Evolutionary conservation across 2,888 invertebrate species (phyloP).

Genomic region (Phyto melanocephala): DNA sequence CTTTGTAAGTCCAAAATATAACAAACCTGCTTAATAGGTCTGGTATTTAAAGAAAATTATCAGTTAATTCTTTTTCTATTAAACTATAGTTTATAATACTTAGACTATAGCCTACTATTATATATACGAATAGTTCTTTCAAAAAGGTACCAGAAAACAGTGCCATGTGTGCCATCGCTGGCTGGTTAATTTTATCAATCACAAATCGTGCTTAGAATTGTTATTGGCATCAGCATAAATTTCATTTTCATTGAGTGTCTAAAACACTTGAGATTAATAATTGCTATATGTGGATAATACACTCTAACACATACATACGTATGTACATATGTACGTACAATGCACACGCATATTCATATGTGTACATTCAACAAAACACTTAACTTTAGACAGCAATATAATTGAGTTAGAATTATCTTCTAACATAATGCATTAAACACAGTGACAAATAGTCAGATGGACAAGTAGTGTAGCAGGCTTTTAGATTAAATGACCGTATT

Average conservation of each 20-base stretch:
- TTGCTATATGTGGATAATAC: conserved; percentile 1
- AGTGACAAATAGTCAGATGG: not conserved
- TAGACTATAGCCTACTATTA: too few species aligned
- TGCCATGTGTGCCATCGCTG: too few species aligned
- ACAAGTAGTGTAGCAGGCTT: too few species aligned
- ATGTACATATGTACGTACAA: not conserved
- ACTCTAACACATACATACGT: not conserved
- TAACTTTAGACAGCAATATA: not conserved
- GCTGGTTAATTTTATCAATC: not conserved
- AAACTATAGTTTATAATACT: too few species aligned
- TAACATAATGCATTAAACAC: not conserved
- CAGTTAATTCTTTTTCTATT: too few species aligned
- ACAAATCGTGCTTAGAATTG: conserved; percentile 34
- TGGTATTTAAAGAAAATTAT: too few species aligned
- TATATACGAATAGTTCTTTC: too few species aligned
- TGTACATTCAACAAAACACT: not conserved
- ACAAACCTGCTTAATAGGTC: too few species aligned
- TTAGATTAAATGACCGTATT: too few species aligned
- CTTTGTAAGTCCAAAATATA: too few species aligned
- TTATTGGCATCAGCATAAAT: conserved; percentile 51
- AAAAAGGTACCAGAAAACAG: too few species aligned
- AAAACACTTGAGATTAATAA: conserved; percentile 51
- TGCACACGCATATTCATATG: not conserved
- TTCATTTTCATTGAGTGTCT: conserved; percentile 34
- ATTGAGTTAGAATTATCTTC: not conserved